These are phyloP conservation scores for Halictus rubicundus DNA, from an alignment of 1,140 invertebrate species.

Conservation along the genomic window DNA sequence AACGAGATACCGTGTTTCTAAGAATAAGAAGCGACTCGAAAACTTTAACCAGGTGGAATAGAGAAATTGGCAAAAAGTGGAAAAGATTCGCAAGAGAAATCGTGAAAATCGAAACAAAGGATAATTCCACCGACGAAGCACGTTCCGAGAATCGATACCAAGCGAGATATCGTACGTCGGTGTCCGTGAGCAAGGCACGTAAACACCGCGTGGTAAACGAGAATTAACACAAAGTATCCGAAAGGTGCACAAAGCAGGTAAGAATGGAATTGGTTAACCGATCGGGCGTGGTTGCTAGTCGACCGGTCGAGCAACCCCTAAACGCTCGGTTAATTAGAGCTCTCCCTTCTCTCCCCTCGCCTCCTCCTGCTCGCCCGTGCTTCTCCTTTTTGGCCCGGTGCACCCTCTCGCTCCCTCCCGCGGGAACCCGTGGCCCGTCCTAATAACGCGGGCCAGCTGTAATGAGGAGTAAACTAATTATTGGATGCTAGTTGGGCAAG, in stretches of 20 bases:
- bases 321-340: slow-evolving; percentile 77
- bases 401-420: background rate
- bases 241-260: slow-evolving; percentile 56
- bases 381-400: background rate
- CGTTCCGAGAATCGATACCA: background rate
- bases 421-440: slow-evolving; percentile 49
- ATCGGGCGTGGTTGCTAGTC: slow-evolving; percentile 70
- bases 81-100: no score
- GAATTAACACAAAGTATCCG: slow-evolving; percentile 57
- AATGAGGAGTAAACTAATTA: slow-evolving; percentile 80
- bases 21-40: no score
- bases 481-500: slow-evolving; percentile 76
- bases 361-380: background rate
- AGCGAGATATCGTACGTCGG: background rate
- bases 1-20: no score
- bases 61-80: no score
- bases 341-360: slow-evolving; percentile 39
- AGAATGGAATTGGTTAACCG: slow-evolving; percentile 61
- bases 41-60: no score
- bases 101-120: no score
- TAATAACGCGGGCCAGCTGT: slow-evolving; percentile 75
- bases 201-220: slow-evolving; percentile 15
- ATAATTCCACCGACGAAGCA: no score
- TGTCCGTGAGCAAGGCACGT: no score
- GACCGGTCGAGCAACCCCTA: slow-evolving; percentile 69